Percentiles rank a stretch among this genome's conserved stretches.
Evolutionary conservation across 2,888 invertebrate genomes (phyloP).

Genomic region (Dryocosmus kuriphilus): DNA sequence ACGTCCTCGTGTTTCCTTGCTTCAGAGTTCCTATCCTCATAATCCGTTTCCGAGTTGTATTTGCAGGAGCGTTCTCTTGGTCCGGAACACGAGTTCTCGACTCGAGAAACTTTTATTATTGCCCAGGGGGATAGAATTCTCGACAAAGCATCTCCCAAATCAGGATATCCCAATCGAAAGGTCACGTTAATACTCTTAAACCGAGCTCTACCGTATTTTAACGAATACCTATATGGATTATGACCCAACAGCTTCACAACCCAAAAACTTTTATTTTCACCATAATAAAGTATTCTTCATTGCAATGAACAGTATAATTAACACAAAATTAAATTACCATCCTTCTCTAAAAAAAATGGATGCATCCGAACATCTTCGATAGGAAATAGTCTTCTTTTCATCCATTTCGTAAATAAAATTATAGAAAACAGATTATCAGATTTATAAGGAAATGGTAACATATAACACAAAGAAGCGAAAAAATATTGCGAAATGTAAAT

Average conservation of each 20-base stretch:
- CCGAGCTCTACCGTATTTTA: neutral
- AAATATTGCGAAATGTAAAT: too few species aligned
- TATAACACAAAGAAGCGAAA: too few species aligned
- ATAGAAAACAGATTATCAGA: too few species aligned
- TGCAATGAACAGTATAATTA: neutral
- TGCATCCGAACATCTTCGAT: too few species aligned
- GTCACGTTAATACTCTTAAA: slow-evolving; percentile 28
- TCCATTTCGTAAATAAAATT: too few species aligned
- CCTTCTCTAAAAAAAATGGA: fast-evolving
- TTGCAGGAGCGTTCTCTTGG: slow-evolving; percentile 30
- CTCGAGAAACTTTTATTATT: slow-evolving; percentile 39
- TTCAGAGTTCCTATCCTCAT: slow-evolving; percentile 11
- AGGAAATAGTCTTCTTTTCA: too few species aligned
- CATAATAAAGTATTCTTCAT: neutral
- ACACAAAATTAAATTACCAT: neutral
- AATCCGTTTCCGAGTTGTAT: slow-evolving; percentile 33
- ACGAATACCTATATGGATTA: neutral
- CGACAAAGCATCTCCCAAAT: slow-evolving; percentile 32
- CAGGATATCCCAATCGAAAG: slow-evolving; percentile 21
- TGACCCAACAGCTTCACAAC: neutral
- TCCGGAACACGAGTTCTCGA: slow-evolving; percentile 30
- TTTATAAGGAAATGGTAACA: too few species aligned
- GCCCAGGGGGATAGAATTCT: slow-evolving; percentile 34
- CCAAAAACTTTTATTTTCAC: neutral
- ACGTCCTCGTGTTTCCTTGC: slow-evolving; percentile 1